These are phyloP conservation scores for Gymnothorax javanicus DNA, from an alignment of 2,797 vertebrate genomes.

Conservation along the genomic window DNA sequence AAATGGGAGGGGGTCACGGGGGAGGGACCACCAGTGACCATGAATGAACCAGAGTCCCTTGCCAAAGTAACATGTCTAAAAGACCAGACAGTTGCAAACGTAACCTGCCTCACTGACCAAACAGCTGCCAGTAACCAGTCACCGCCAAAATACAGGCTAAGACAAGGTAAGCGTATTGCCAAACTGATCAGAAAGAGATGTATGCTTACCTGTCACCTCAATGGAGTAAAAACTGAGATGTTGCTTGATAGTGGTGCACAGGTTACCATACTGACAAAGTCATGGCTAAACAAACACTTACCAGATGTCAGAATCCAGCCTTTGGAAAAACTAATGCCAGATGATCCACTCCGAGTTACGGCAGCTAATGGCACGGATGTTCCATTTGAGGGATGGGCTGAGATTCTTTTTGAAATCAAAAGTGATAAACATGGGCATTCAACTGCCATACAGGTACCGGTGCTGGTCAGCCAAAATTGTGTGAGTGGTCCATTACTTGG, in stretches of 20 bases:
- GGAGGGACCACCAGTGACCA: no score
- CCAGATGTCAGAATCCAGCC: conserved; percentile 9
- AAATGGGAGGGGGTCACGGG: not conserved
- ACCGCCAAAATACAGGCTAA: not conserved
- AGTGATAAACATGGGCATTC: not conserved
- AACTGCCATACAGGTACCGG: not conserved
- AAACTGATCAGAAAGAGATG: conserved; percentile 30
- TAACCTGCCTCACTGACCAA: no score
- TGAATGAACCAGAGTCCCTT: not conserved
- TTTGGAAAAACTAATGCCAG: not conserved
- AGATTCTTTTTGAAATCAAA: conserved; percentile 34
- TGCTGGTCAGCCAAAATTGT: no score
- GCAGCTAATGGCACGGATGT: conserved; percentile 35
- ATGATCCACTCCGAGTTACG: conserved; percentile 19
- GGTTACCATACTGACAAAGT: conserved; percentile 37
- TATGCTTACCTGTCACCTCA: conserved; percentile 29
- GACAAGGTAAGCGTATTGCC: conserved; percentile 20
- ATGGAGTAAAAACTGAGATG: conserved; percentile 30
- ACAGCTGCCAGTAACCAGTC: not conserved
- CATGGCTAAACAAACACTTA: conserved; percentile 29
- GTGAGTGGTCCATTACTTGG: no score
- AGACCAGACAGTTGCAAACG: no score
- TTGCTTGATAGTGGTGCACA: conserved; percentile 41
- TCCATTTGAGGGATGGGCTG: conserved; percentile 37
- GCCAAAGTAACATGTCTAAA: not conserved